A percentile compares a stretch with the other conserved stretches of the same genome.
Conservation (phyloP, 2,888 invertebrate genomes). For the Drosophila siamana region DNA sequence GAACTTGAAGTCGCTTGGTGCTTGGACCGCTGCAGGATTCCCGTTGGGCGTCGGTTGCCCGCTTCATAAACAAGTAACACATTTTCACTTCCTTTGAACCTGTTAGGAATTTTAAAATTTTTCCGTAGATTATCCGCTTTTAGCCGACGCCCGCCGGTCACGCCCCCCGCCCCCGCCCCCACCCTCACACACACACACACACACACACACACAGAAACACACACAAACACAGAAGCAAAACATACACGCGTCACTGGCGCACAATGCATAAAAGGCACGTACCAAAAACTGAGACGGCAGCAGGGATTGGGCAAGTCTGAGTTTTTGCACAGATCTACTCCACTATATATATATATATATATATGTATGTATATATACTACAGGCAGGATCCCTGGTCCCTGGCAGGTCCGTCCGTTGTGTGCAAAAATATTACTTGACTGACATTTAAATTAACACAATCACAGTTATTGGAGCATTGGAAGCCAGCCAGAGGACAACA, state of each 20-base stretch:
- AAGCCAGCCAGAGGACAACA: constrained; percentile 32
- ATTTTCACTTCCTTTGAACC: constrained; percentile 81
- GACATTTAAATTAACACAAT: constrained; percentile 81
- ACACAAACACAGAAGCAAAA: no score
- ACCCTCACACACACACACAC: constrained; percentile 11
- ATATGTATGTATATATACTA: no score
- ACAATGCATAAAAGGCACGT: constrained; percentile 79
- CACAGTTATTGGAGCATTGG: constrained; percentile 78
- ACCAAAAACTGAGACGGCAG: constrained; percentile 45
- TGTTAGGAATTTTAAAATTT: constrained; percentile 79
- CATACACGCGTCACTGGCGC: constrained; percentile 62
- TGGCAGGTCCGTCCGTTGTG: constrained; percentile 44
- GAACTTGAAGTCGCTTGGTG: background rate
- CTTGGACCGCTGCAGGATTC: constrained; percentile 22
- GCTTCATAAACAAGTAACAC: constrained; percentile 79
- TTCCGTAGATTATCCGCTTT: constrained; percentile 78
- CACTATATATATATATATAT: constrained; percentile 1
- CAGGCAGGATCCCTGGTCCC: constrained; percentile 22
- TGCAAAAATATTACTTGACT: constrained; percentile 80
- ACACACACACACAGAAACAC: no score
- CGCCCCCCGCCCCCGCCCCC: no score
- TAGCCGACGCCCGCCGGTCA: constrained; percentile 63
- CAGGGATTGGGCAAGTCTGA: background rate
- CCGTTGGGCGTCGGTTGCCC: constrained; percentile 48
- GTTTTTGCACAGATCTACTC: constrained; percentile 39